Evolutionary conservation across 2,888 invertebrate species (phyloP), one percentile per base, ranked within the genome.

Genomic region (Epirrhoe alternata): DNA sequence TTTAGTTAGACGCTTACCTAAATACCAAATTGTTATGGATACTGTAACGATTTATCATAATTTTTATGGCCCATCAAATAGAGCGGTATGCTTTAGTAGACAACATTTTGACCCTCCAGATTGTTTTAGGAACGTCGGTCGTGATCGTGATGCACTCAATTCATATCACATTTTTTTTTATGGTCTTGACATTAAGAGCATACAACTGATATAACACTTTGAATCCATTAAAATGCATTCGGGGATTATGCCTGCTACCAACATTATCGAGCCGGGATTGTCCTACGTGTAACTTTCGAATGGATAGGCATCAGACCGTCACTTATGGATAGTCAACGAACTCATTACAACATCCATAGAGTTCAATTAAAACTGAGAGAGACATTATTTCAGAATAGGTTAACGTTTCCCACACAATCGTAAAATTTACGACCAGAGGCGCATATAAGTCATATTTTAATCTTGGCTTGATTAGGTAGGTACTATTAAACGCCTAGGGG

Each of bases 141-240:
- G 72, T 77, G 76, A 60, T 56, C 69, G 62, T 73, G 69, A 77
- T 77, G 70, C 75, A 75, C 77, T 74, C 64, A 74, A 72, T 75
- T 69, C 73, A 78, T 79, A 82, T 78, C 73, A 71, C 70, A 73
- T 74, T 68, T 72, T 83, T 72, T 83, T 86, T 85, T 85, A 88
- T 85, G 81, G 81, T 75, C 80, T 77, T 81, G 82, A 84, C 86
- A 87, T 87, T 86, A 86, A 86, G 84, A 85, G 82, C 82, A 83
- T 84, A 82, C 77, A 83, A 79, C 64, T 62, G 68, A 74, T 72
- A 72, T 58, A 59, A 72, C 86, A 84, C 87, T 87, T 86, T 80
- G 81, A 87, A 85, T 87, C 89, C 90, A 91, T 90, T 90, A 89
- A 85, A 87, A 81, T 81, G 82, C 78, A 86, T 86, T 84, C 76